Evolutionary conservation across 2,797 vertebrate species (phyloP).

Genomic region (Lepus oiostolus): DNA sequence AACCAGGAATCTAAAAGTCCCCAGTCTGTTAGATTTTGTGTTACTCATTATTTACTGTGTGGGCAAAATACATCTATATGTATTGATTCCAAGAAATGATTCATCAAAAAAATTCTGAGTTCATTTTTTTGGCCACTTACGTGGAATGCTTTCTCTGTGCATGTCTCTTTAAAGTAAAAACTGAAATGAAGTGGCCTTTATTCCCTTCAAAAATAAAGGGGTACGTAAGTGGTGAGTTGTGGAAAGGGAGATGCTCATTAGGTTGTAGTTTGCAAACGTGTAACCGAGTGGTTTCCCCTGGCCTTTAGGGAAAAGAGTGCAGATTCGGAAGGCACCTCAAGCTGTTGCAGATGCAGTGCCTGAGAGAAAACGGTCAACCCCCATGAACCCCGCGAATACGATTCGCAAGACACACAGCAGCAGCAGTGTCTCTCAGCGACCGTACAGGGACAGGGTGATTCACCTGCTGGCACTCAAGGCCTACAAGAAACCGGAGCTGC

Average conservation of each 20-base stretch:
- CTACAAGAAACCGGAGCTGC: constrained; percentile 96
- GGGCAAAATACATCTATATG: background rate
- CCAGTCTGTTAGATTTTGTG: constrained; percentile 8
- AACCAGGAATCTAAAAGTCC: constrained; percentile 9
- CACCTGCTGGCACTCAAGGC: constrained; percentile 94
- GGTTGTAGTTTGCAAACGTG: background rate
- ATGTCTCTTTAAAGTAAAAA: constrained; percentile 57
- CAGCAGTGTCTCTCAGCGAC: constrained; percentile 91
- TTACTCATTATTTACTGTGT: constrained; percentile 43
- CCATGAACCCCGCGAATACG: constrained; percentile 93
- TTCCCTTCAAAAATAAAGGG: constrained; percentile 56
- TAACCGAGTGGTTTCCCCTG: constrained; percentile 67
- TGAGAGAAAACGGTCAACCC: constrained; percentile 94
- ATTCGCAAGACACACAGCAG: constrained; percentile 92
- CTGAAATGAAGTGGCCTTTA: constrained; percentile 57
- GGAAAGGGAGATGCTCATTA: constrained; percentile 8
- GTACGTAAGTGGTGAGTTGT: constrained; percentile 26
- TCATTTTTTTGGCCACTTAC: constrained; percentile 5
- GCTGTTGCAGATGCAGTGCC: constrained; percentile 90
- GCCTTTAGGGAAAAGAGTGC: constrained; percentile 92
- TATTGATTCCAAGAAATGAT: constrained; percentile 52
- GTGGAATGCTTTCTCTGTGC: constrained; percentile 35
- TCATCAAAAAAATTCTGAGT: constrained; percentile 33
- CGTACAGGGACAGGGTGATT: constrained; percentile 94
- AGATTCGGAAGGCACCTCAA: constrained; percentile 92